Percentiles rank a stretch among this genome's conserved stretches.
Evolutionary conservation across 2,113 vertebrate genomes (phyloP).

Genomic region (Prunella himalayana): DNA sequence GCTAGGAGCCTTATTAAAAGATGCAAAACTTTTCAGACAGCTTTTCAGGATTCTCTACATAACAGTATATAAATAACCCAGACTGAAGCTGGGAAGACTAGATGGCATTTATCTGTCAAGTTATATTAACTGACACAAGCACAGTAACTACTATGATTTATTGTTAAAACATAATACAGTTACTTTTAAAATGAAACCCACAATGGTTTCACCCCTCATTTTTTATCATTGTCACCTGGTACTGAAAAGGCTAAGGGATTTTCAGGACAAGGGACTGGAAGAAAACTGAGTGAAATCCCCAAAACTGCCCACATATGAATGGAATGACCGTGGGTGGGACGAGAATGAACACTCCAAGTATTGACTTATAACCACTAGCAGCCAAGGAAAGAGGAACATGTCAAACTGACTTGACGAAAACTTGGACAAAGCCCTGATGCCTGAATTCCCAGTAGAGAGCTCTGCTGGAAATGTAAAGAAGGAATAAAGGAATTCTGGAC

Average conservation of each 20-base stretch:
- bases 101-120: background rate
- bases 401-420: conserved; percentile 26
- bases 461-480: conserved; percentile 50
- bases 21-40: background rate
- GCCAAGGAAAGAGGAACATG: conserved; percentile 40
- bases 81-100: background rate
- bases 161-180: background rate
- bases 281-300: background rate
- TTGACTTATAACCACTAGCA: conserved; percentile 3
- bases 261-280: conserved; percentile 17
- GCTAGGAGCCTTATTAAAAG: background rate
- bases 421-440: background rate
- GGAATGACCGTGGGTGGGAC: conserved; percentile 18
- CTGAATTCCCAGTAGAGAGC: background rate
- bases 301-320: background rate
- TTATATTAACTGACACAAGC: background rate
- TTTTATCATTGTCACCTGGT: background rate
- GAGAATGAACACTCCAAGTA: background rate
- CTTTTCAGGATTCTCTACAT: background rate
- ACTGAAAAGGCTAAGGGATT: background rate
- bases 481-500: conserved; percentile 39
- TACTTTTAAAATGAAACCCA: background rate
- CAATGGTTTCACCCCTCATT: background rate
- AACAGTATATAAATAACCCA: background rate
- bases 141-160: background rate